phyloP scores from a whole-genome alignment of 2,888 invertebrate species.

The Agrilus mali region DNA sequence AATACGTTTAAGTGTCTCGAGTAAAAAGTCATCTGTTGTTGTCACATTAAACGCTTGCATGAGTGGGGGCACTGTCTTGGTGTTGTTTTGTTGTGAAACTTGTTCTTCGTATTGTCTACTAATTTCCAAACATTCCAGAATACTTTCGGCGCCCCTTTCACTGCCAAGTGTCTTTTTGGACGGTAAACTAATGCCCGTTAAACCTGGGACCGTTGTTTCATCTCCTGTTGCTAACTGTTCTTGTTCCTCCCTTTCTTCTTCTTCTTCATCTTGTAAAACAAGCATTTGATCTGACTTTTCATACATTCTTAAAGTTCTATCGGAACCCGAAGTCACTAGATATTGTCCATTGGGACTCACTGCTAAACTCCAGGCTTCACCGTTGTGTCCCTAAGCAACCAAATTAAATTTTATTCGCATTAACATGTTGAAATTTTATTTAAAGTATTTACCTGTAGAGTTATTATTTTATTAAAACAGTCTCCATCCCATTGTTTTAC shows the following conservation, averaged over 20 bases:
- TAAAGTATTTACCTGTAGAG: conserved; percentile 52
- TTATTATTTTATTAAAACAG: conserved; percentile 79
- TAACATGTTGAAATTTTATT: too few species aligned
- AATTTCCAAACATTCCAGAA: conserved; percentile 82
- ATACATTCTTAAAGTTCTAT: conserved; percentile 76
- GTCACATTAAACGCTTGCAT: conserved; percentile 69
- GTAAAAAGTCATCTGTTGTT: conserved; percentile 65
- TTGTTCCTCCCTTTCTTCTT: conserved; percentile 69
- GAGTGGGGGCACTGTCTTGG: conserved; percentile 53
- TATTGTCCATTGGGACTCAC: conserved; percentile 73
- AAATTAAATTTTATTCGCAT: background rate
- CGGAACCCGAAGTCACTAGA: conserved; percentile 71
- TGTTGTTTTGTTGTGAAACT: conserved; percentile 25
- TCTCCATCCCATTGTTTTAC: conserved; percentile 97
- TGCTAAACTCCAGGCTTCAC: conserved; percentile 61
- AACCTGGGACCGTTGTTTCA: conserved; percentile 52
- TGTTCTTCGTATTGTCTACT: conserved; percentile 49
- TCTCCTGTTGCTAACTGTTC: conserved; percentile 64
- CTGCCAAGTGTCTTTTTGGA: conserved; percentile 80
- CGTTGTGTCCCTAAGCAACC: conserved; percentile 60
- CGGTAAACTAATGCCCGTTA: conserved; percentile 62
- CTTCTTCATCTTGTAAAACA: conserved; percentile 84
- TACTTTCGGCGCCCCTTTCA: conserved; percentile 79
- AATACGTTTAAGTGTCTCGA: conserved; percentile 66
- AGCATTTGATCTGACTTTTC: conserved; percentile 78